Base-by-base conservation (phyloP, 2,888 invertebrate genomes). In the Hanleya hanleyi region DNA sequence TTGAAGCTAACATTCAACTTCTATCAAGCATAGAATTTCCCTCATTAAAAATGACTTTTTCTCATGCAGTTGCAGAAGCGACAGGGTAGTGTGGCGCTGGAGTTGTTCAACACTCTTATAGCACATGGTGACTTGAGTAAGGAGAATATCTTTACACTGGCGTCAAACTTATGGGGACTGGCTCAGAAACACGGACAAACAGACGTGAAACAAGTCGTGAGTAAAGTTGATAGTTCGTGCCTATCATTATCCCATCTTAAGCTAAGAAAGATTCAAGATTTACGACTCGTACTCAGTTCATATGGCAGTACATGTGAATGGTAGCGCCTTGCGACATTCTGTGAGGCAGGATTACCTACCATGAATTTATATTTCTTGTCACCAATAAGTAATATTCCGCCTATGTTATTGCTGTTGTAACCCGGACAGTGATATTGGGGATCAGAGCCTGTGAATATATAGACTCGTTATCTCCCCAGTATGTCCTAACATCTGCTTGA, bases 101-200 rank as follows among this genome's bases (percentile, higher is more conserved):
- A 96, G 69, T 75, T 92, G 64, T 87, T 92, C 41, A 87, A 86
- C 67, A 86, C 86, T 67, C 82, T 92, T 5, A 75, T 91, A 0
- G 82, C 86, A 41, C 89, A 90, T 83, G 90, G 88, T 32, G 90
- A 92, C 79, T 72, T 91, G 12, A 77, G 77, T 5, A 76, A 87
- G 51, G 79, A 81, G n/a, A 75, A 93, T 12, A 91, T 96, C 90
- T 92, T 93, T 37, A 93, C 92, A 69, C 92, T 97, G 74, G 95
- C 95, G 0, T 87, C 93, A 0, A 96, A 96, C 90, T 92, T 97
- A 57, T 97, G 97, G 96, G 93, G 94, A 85, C 91, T 97, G 78
- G 93, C 95, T 26, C 93, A 94, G 80, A 96, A 95, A 90, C 92
- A 94, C 84, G 90, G 92, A 4, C 91, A 91, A 37, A 85, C 92